Conservation (phyloP, 1,140 invertebrate genomes). For the Radopholus similis region DNA sequence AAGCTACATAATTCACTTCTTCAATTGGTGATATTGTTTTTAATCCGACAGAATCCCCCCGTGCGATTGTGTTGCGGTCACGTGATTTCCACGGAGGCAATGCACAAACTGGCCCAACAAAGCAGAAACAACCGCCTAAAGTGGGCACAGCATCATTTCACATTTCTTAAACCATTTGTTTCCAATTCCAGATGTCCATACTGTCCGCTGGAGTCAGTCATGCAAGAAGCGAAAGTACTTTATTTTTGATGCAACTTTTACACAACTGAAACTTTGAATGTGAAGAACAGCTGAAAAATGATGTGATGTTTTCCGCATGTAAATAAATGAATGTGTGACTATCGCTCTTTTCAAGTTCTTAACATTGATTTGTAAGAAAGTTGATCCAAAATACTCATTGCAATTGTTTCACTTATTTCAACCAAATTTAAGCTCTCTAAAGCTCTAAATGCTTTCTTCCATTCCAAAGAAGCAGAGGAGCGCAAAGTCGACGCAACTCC, state of each 20-base stretch:
- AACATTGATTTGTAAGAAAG: too few species aligned
- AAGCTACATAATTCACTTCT: neutral
- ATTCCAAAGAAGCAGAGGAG: slow-evolving; percentile 32
- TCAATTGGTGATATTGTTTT: neutral
- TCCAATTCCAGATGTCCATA: slow-evolving; percentile 85
- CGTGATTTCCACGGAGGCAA: slow-evolving; percentile 84
- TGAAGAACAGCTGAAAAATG: too few species aligned
- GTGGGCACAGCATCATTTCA: neutral
- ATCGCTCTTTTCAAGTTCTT: too few species aligned
- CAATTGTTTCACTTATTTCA: too few species aligned
- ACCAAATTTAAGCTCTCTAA: neutral
- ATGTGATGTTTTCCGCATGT: too few species aligned
- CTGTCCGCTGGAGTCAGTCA: slow-evolving; percentile 90
- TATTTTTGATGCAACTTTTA: slow-evolving; percentile 69
- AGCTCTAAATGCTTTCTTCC: slow-evolving; percentile 18
- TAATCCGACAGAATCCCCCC: slow-evolving; percentile 78
- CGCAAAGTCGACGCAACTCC: neutral
- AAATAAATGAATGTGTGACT: too few species aligned
- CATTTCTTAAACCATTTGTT: neutral
- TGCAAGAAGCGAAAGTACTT: slow-evolving; percentile 82
- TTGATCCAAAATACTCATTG: too few species aligned
- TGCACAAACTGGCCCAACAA: slow-evolving; percentile 85
- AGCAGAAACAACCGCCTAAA: slow-evolving; percentile 73
- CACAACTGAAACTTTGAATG: neutral
- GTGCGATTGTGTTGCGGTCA: slow-evolving; percentile 94